These are phyloP conservation scores for Squalus acanthias DNA, from an alignment of 2,797 vertebrate species.

Conservation along the genomic window DNA sequence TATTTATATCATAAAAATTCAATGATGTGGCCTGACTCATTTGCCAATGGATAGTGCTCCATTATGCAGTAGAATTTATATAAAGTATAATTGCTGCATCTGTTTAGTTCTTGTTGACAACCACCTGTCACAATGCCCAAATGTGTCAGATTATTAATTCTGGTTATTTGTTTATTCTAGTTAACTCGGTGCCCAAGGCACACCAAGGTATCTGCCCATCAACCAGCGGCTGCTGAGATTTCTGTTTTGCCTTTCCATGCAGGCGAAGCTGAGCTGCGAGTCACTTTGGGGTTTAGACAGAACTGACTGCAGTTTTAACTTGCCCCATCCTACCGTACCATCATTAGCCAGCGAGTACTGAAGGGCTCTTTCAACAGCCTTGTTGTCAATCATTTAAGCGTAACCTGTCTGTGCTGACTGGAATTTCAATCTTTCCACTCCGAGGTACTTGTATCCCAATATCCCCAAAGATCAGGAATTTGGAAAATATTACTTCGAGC, in stretches of 20 bases:
- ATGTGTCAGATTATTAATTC: not conserved
- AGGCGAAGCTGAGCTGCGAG: not conserved
- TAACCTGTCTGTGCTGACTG: not conserved
- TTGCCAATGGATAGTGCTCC: not conserved
- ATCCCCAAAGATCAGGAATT: not conserved
- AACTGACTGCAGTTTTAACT: not conserved
- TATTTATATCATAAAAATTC: not conserved
- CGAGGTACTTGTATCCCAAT: not conserved
- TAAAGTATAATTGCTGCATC: not conserved
- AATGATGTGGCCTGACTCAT: not conserved
- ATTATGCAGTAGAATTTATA: not conserved
- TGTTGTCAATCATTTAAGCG: conserved; percentile 16
- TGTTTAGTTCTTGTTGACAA: not conserved
- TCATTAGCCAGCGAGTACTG: not conserved
- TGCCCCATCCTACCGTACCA: not conserved
- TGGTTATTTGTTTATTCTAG: not conserved
- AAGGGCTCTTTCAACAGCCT: not conserved
- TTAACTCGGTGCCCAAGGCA: not conserved
- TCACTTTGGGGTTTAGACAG: not conserved
- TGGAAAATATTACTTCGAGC: conserved; percentile 11
- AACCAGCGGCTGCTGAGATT: not conserved
- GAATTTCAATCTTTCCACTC: not conserved
- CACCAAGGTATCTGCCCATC: not conserved
- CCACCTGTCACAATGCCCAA: conserved; percentile 28
- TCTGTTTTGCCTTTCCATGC: not conserved